Evolutionary conservation across 2,113 vertebrate genomes (phyloP), one percentile per base, ranked within the genome.

Genomic region (Myiozetetes cayanensis): DNA sequence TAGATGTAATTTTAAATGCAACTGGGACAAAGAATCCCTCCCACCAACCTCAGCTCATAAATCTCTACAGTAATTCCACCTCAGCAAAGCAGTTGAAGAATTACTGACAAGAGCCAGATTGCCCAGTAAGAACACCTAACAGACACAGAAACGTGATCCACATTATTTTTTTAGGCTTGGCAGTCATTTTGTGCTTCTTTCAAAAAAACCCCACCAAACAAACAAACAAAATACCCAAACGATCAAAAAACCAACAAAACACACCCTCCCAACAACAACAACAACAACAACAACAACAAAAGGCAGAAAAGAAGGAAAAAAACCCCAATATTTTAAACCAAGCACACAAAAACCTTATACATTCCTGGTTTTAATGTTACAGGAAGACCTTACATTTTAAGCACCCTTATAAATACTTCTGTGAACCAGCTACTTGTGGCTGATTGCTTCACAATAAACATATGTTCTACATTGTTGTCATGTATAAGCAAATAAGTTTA

Each of bases 1-100:
- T 98, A 98, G 98, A 98, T 96, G 98, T 97, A 97, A 98, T 97
- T 98, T 97, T 97, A 97, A 98, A 98, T 98, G 97, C 97, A 97
- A 95, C 43, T 30, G 94, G 95, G 97, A 98, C 97, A 98, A 98
- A 98, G 94, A 92, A 97, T 98, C 97, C 94, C 96, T 98, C 97
- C 97, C 96, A 93, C 95, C 84, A 84, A 52, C 87, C 95, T 90
- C 96, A 96, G 27, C 93, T 97, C 92, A 96, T 91, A 94, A 96
- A 96, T 97, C 96, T 98, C 94, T 96, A 96, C 97, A 96, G 96
- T 97, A 98, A 98, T 98, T 98, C 98, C 97, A 98, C 96, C 46
- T 93, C 93, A 96, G 95, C 55, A 81, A 96, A 96, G 90, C 93
- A 95, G 97, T 93, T 98, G 96, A 96, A 97, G 97, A 98, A 98